Evolutionary conservation across 2,797 vertebrate species (phyloP).

Genomic region (Halcyon badia): DNA sequence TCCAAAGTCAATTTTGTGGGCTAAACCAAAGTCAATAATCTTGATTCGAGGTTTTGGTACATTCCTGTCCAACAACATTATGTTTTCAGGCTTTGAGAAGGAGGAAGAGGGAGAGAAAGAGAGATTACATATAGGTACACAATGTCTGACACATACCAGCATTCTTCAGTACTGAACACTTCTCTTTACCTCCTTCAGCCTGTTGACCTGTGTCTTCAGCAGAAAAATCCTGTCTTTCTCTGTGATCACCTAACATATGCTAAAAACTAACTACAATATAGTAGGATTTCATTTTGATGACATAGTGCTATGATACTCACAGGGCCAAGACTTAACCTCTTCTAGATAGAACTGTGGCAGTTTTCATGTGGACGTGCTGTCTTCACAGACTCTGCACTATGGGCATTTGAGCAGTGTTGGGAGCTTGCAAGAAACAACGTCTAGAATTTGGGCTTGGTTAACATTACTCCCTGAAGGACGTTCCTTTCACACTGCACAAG

Average conservation of each 20-base stretch:
- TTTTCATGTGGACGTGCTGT: not conserved
- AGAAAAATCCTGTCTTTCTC: not conserved
- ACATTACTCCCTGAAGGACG: not conserved
- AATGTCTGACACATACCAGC: not conserved
- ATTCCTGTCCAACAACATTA: conserved; percentile 95
- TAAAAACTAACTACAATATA: not conserved
- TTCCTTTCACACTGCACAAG: not conserved
- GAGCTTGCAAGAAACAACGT: not conserved
- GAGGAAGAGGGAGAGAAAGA: not conserved
- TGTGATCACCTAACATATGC: not conserved
- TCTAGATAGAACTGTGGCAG: not conserved
- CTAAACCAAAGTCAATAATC: conserved; percentile 98
- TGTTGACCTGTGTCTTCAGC: not conserved
- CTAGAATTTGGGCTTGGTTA: not conserved
- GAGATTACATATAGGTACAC: not conserved
- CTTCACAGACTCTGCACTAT: rapidly evolving
- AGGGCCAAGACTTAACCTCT: not conserved
- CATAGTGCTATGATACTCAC: not conserved
- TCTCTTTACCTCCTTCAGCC: not conserved
- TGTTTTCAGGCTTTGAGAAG: conserved; percentile 93
- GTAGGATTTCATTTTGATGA: not conserved
- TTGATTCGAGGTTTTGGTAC: conserved; percentile 97
- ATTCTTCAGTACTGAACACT: not conserved
- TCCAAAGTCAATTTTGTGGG: conserved; percentile 97
- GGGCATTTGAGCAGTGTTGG: not conserved